Evolutionary conservation across 2,888 invertebrate genomes (phyloP).

Genomic region (Gibbula magus): DNA sequence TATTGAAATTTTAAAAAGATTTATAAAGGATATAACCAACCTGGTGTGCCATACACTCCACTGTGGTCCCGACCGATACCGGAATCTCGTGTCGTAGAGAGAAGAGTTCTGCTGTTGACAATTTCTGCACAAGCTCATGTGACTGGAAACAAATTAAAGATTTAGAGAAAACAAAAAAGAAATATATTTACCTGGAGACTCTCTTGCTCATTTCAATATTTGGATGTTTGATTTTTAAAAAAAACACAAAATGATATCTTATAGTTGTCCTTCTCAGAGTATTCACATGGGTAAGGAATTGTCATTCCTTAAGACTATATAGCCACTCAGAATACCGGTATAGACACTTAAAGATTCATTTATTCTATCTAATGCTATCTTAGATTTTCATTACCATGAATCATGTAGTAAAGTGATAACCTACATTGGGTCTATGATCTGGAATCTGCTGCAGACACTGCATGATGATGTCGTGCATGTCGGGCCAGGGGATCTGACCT

Average conservation of each 20-base stretch:
- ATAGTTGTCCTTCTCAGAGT: too few species aligned
- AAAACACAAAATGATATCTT: too few species aligned
- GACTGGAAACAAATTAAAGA: conserved; percentile 56
- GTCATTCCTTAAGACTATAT: too few species aligned
- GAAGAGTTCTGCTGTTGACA: conserved; percentile 59
- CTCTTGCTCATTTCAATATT: too few species aligned
- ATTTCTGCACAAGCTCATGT: conserved; percentile 41
- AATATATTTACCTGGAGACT: too few species aligned
- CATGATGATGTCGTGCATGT: conserved; percentile 63
- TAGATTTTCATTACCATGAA: neutral
- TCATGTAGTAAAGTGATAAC: neutral
- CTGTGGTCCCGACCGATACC: conserved; percentile 61
- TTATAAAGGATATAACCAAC: conserved; percentile 38
- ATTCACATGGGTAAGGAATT: too few species aligned
- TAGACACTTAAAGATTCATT: too few species aligned
- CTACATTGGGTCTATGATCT: conserved; percentile 61
- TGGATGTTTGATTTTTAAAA: too few species aligned
- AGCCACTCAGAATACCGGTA: too few species aligned
- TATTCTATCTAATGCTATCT: too few species aligned
- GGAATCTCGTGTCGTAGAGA: conserved; percentile 56
- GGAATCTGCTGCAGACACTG: conserved; percentile 65
- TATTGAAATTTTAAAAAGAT: neutral
- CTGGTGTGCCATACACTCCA: conserved; percentile 67
- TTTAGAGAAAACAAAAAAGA: too few species aligned
- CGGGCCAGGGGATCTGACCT: conserved; percentile 61